Evolutionary conservation across 2,888 invertebrate genomes (phyloP).

Genomic region (Podabrus alpinus): DNA sequence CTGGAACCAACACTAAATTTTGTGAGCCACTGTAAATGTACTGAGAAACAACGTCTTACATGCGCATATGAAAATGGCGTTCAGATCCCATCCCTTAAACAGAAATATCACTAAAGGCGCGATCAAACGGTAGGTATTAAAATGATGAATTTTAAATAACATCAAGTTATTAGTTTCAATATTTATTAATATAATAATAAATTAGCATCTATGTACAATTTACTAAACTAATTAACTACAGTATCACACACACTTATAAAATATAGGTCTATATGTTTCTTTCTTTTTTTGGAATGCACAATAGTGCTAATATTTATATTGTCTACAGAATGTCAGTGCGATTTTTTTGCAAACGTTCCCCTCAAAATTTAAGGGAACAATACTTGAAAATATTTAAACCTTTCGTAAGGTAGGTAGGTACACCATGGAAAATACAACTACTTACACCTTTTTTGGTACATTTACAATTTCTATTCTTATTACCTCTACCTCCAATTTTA

Average conservation of each 20-base stretch:
- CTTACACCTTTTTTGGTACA: background rate
- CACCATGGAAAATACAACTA: background rate
- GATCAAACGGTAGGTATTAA: too few relatives aligned
- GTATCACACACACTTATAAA: constrained; percentile 55
- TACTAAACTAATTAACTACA: constrained; percentile 42
- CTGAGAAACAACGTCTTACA: too few relatives aligned
- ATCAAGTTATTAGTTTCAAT: background rate
- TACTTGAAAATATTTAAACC: background rate
- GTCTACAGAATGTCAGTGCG: constrained; percentile 51
- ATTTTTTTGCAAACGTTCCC: constrained; percentile 27
- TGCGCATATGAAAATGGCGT: too few relatives aligned
- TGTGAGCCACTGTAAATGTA: too few relatives aligned
- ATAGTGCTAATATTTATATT: constrained; percentile 50
- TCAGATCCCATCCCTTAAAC: too few relatives aligned
- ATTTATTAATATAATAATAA: constrained; percentile 1
- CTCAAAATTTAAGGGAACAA: background rate
- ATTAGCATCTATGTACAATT: constrained; percentile 44
- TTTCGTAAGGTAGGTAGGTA: background rate
- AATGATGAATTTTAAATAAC: background rate
- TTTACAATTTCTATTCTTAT: background rate
- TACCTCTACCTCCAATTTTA: background rate
- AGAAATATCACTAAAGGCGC: too few relatives aligned
- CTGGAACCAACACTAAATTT: too few relatives aligned
- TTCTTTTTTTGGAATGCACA: constrained; percentile 50
- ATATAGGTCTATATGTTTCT: constrained; percentile 49